Base-by-base conservation (phyloP, 2,797 vertebrate genomes). In the Neoniphon sammara region DNA sequence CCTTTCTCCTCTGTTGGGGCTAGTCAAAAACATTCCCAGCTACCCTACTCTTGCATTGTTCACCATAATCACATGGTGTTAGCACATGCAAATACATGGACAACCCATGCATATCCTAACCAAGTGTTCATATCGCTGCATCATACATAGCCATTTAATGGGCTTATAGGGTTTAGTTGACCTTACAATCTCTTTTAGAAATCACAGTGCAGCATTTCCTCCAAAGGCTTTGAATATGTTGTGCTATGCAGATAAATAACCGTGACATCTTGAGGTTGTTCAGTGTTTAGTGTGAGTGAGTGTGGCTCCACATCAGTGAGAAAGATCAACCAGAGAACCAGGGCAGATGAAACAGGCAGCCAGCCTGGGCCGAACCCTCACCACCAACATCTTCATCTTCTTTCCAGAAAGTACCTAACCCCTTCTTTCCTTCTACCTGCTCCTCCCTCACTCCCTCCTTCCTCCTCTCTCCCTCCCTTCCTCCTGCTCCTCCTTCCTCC, bases 351-450 rank as follows among this genome's bases (percentile, higher is more conserved):
- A 34, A 31, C 34, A 17, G 49, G 42, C 23, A 14, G 21, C 49
- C 57, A 49, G 27, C 21, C 8, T 14, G 36, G 30, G 49, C 55
- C 27, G 3, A 47, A 54, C 1, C 36, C 52, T n/a, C 18, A 25
- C 21, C 30, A 46, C 56, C 9, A 10, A 30, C 46, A 61, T 23
- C 62, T 21, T n/a, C 49, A 14, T 12, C 12, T 14, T 12, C 34
- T 25, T 27, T 9, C 34, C 17, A 36, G 7, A 20, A 52, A 56
- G 25, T 17, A 63, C 70, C 78, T 90, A 91, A 90, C 81, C 23
- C 74, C 78, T 63, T 82, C 52, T 87, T 55, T 83, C 82, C 82
- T 83, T 82, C 70, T 79, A 39, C 69, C 84, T 55, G 80, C 78
- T 70, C 66, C 66, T 58, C 63, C 52, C 49, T 71, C 42, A 66